phyloP scores from a whole-genome alignment of 2,888 invertebrate genomes.

The Chymomyza amoena region DNA sequence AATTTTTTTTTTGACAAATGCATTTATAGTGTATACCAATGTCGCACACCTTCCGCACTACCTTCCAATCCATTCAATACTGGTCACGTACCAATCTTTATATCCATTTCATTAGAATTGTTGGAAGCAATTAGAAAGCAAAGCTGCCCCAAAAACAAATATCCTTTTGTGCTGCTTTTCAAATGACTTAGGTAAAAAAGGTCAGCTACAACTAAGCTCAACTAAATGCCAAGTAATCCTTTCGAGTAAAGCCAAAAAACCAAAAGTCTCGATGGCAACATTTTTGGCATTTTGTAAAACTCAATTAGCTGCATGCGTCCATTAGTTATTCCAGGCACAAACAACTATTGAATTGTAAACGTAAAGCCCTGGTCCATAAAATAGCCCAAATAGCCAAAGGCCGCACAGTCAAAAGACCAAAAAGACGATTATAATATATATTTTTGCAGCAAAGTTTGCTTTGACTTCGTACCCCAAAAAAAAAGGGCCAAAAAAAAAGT shows the following conservation, averaged over 20 bases:
- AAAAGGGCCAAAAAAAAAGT: conserved; percentile 1
- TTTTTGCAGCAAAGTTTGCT: background rate
- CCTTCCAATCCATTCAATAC: background rate
- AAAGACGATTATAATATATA: conserved; percentile 19
- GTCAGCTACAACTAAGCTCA: background rate
- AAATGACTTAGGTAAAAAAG: background rate
- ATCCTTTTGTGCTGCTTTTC: background rate
- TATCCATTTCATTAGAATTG: conserved; percentile 1
- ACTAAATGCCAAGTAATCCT: conserved; percentile 5
- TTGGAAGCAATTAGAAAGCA: background rate
- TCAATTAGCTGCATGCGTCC: conserved; percentile 71
- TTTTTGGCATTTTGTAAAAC: conserved; percentile 28
- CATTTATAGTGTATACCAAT: no score
- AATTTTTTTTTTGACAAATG: no score
- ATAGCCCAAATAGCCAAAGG: conserved; percentile 54
- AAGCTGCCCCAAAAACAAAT: background rate
- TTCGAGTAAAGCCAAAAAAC: background rate
- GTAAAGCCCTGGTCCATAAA: conserved; percentile 60
- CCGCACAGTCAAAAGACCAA: conserved; percentile 55
- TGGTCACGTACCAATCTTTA: conserved; percentile 3
- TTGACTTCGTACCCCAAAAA: background rate
- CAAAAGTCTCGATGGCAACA: background rate
- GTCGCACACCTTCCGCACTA: no score
- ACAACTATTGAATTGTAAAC: conserved; percentile 9
- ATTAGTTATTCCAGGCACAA: conserved; percentile 66